phyloP scores from a whole-genome alignment of 2,113 vertebrate genomes.

The Balaeniceps rex region DNA sequence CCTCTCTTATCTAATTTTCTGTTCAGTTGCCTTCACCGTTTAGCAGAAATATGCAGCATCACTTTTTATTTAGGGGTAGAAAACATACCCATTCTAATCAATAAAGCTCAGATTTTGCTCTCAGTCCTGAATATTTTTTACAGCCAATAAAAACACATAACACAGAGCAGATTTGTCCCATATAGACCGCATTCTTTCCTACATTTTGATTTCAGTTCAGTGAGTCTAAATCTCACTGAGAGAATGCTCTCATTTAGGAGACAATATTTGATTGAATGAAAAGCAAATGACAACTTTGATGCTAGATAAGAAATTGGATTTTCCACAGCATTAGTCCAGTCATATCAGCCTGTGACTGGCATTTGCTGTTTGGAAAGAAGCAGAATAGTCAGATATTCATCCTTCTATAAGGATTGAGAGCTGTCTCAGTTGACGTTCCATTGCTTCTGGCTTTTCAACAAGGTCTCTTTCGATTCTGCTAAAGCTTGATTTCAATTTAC shows the following conservation, averaged over 20 bases:
- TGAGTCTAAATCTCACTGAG: background rate
- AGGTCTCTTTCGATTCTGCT: background rate
- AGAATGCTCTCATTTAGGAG: background rate
- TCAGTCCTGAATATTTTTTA: background rate
- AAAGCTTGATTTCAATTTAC: background rate
- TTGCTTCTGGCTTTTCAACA: background rate
- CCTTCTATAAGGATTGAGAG: background rate
- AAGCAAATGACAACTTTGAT: background rate
- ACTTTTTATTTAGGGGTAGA: background rate
- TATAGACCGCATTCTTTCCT: background rate
- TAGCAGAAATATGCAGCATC: background rate
- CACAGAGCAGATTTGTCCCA: background rate
- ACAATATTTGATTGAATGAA: background rate
- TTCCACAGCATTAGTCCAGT: background rate
- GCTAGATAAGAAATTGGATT: background rate
- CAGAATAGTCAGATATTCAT: background rate
- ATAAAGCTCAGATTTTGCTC: background rate
- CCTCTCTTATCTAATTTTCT: background rate
- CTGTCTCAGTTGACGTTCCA: background rate
- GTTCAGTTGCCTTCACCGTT: background rate
- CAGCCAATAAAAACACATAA: background rate
- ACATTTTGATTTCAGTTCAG: background rate
- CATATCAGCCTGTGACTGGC: background rate
- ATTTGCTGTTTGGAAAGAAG: background rate
- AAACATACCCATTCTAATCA: background rate